Base-by-base conservation (phyloP, 2,113 vertebrate species). In the Amphiprion percula region DNA sequence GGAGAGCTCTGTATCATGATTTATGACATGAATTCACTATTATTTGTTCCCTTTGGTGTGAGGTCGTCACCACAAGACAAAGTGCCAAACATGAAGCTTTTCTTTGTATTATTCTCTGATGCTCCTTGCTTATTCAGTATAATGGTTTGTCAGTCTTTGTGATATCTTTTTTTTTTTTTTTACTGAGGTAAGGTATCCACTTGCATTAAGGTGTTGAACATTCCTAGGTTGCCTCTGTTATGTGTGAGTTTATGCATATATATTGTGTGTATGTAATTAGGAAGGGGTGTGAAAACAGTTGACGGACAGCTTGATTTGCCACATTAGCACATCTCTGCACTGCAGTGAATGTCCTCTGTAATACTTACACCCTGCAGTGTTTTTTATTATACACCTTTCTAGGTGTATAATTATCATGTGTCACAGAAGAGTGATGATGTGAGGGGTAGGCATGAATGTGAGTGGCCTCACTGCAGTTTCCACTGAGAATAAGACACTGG, bases 401-500 rank as follows among this genome's bases (percentile, higher is more conserved):
- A 90, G 92, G 90, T 93, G 91, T 92, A 74, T 87, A 91, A 90
- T 92, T 90, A 92, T 87, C 61, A 71, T 69, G 84, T 87, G 84
- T 83, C 80, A 52, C 26, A 41, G 80, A 75, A 73, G 76, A 87
- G 81, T 84, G 87, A 88, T 63, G 82, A 75, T 78, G 87, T 68
- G 77, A 79, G 76, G 59, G 62, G 67, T 68, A 77, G 82, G 76
- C 71, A 66, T 62, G 59, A 64, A 78, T 79, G 80, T 70, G 66
- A 83, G 84, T 84, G 84, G 82, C 81, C 84, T 83, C 46, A 52
- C 80, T 80, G 74, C 85, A 58, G 86, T 90, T 92, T 88, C 83
- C 74, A 28, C 78, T 83, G 87, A 88, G 93, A 91, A 89, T 91
- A 90, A 92, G 91, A 92, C 90, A 92, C 83, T 86, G 89, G 89